Percentiles rank a stretch among this genome's conserved stretches.
Evolutionary conservation across 2,888 invertebrate genomes (phyloP).

Genomic region (Andricus curvator): DNA sequence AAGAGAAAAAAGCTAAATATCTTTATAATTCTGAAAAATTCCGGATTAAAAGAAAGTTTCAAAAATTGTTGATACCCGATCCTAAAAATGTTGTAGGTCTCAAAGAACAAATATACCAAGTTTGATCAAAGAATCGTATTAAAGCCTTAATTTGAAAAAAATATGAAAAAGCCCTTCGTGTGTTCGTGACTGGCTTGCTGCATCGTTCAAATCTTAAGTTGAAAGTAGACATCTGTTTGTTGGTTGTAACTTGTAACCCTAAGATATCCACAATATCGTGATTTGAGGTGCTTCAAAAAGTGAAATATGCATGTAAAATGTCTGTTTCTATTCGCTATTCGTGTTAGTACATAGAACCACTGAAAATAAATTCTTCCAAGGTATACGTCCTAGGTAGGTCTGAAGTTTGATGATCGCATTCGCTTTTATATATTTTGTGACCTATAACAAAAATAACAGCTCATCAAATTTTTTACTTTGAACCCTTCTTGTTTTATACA

Average conservation of each 20-base stretch:
- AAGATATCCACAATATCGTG: conserved; percentile 40
- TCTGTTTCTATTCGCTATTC: conserved; percentile 41
- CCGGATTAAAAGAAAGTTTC: no score
- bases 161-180: conserved; percentile 10
- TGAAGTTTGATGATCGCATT: not conserved
- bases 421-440: not conserved
- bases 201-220: conserved; percentile 1
- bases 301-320: conserved; percentile 64
- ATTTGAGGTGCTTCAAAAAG: conserved; percentile 43
- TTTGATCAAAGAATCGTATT: not conserved
- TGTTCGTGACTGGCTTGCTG: conserved; percentile 21
- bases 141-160: not conserved
- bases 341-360: not conserved
- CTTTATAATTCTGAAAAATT: no score
- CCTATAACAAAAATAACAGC: not conserved
- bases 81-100: no score
- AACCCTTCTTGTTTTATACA: not conserved
- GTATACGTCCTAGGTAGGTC: not conserved
- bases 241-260: conserved; percentile 41
- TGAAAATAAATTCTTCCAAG: not conserved
- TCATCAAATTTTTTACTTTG: not conserved
- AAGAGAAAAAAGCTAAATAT: no score
- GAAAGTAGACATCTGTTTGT: conserved; percentile 49
- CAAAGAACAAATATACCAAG: no score
- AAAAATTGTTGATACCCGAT: no score